Percentiles rank a stretch among this genome's conserved stretches.
These are phyloP conservation scores for Palythoa heliodiscus DNA, from an alignment of 92 coral and sea anemone species.

Conservation along the genomic window DNA sequence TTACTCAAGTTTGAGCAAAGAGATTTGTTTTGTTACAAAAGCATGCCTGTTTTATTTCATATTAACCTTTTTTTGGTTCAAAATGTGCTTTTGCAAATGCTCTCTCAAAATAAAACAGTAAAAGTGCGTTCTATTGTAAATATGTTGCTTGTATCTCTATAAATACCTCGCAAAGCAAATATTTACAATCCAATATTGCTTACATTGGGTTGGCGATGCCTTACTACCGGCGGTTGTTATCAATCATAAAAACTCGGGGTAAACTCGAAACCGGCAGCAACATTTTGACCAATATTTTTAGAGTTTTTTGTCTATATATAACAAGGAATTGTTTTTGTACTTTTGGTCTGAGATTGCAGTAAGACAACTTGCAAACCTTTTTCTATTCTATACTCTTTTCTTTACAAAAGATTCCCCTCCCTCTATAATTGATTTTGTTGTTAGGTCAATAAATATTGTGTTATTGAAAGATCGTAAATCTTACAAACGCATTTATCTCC, in stretches of 20 bases:
- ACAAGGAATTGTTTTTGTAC: neutral
- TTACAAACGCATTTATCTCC: constrained; percentile 8
- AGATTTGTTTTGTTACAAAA: neutral
- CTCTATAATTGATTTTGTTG: constrained; percentile 28
- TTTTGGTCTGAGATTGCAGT: neutral
- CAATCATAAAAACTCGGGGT: neutral
- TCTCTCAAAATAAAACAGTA: neutral
- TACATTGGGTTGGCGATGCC: neutral
- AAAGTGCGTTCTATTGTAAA: neutral
- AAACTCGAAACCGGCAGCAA: neutral
- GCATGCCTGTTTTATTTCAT: neutral
- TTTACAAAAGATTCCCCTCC: constrained; percentile 33
- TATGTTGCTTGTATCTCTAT: neutral
- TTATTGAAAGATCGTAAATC: constrained; percentile 44
- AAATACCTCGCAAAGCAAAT: constrained; percentile 14
- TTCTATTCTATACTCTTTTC: neutral
- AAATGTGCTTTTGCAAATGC: neutral
- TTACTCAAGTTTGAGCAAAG: neutral
- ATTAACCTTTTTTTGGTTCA: neutral
- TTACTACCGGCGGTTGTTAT: neutral
- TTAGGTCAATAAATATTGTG: constrained; percentile 33
- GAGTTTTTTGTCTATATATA: neutral
- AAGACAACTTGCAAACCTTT: neutral
- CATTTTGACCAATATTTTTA: constrained; percentile 1
- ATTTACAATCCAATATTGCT: constrained; percentile 7